Evolutionary conservation across 2,113 vertebrate genomes (phyloP), one percentile per base, ranked within the genome.

Genomic region (Bujurquina vittata): DNA sequence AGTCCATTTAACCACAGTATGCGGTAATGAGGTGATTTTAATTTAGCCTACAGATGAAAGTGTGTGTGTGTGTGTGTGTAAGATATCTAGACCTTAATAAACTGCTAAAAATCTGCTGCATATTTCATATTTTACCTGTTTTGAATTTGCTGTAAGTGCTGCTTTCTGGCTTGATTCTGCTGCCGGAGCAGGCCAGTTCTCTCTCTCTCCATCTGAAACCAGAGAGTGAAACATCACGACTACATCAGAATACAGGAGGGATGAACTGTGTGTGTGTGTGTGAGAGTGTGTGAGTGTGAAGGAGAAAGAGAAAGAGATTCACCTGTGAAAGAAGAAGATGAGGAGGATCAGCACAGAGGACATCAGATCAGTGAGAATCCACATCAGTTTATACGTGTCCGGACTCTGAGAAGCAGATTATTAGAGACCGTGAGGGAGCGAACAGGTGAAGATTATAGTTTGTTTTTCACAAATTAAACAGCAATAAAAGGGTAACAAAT

Each of bases 281-380:
- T 11, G 46, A 15, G 10, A 0, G 26, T 33, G 2, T 31, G 33
- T 20, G 52, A 8, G 10, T 43, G 40, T 12, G 7, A 5, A 10
- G 7, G 10, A 7, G 61, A 1, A 8, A 9, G 54, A 8, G 54
- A 3, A 20, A 9, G 15, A 5, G 52, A 94, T 88, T 97, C 94
- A 98, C 98, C 97, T 96, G 87, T 97, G 96, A 87, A 97, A 96
- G 81, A 78, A 80, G 91, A 97, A 96, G 85, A 97, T 83, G 75
- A 92, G 15, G 10, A 87, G 1, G 83, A 98, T 95, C 81, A 97
- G 75, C 23, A 96, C 0, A 2, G 93, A 84, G 9, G 97, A 97
- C 46, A 93, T 1, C 26, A 93, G 1, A 54, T 98, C 97, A 23
- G 96, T 94, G 60, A 97, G 86, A 80, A 96, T 92, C 98, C 98